Conservation (phyloP, 2,113 vertebrate species). For the Istiophorus platypterus region DNA sequence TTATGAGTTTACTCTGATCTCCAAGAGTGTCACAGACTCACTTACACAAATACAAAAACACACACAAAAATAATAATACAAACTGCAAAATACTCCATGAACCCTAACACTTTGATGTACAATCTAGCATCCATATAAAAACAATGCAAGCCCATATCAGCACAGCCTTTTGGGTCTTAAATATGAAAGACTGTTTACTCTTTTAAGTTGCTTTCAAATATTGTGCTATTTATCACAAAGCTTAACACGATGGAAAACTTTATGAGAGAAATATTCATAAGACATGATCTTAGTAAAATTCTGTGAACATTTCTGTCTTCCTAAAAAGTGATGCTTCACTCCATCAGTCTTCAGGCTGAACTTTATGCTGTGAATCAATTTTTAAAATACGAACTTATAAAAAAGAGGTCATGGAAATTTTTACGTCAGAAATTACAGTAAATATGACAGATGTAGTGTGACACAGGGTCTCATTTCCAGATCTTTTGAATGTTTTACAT, state of each 20-base stretch:
- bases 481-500: background rate
- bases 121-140: constrained; percentile 47
- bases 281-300: background rate
- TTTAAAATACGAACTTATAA: constrained; percentile 15
- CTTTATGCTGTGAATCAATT: background rate
- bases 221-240: constrained; percentile 29
- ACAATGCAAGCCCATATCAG: constrained; percentile 47
- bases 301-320: constrained; percentile 5
- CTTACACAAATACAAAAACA: background rate
- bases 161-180: constrained; percentile 23
- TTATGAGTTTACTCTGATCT: constrained; percentile 73
- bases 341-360: background rate
- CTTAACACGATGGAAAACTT: constrained; percentile 15
- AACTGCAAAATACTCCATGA: constrained; percentile 44
- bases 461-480: background rate
- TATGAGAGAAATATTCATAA: constrained; percentile 22
- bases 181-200: constrained; percentile 44
- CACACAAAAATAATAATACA: constrained; percentile 33
- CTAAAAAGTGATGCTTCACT: background rate
- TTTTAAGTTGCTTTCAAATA: constrained; percentile 24
- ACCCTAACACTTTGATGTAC: constrained; percentile 62
- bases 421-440: background rate
- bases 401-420: background rate
- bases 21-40: constrained; percentile 32
- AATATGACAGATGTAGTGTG: background rate